Evolutionary conservation across 2,888 invertebrate species (phyloP).

Genomic region (Pristionchus fissidentatus): DNA sequence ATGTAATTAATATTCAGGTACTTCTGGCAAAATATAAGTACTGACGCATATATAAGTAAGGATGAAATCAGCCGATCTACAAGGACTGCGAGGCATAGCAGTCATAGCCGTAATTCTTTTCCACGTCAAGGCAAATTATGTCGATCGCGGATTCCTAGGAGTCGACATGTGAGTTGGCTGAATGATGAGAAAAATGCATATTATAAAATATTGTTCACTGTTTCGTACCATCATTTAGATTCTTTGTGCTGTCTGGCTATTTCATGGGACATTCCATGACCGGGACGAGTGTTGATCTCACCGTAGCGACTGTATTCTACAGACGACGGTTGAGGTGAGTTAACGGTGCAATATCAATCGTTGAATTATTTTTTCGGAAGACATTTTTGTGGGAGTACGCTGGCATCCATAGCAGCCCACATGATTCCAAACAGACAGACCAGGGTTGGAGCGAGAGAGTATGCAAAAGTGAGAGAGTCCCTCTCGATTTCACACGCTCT

Average conservation of each 20-base stretch:
- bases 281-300: neutral
- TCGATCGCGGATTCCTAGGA: neutral
- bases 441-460: no score
- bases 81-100: constrained; percentile 6
- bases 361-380: neutral
- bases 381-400: no score
- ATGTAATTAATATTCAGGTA: no score
- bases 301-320: neutral
- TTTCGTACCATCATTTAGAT: no score
- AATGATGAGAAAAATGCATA: no score
- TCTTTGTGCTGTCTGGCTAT: neutral
- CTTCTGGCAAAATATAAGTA: no score
- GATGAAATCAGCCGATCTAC: neutral
- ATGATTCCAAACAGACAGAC: no score
- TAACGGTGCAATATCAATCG: neutral
- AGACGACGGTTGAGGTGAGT: neutral
- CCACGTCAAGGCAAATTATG: neutral
- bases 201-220: no score
- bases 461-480: no score
- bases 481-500: no score
- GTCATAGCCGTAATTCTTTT: neutral
- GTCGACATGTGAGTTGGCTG: constrained; percentile 7
- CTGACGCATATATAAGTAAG: no score
- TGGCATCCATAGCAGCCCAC: no score
- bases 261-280: neutral